Evolutionary conservation across 23 tunicate species (phyloP), one percentile per base, ranked within the genome.

Genomic region (Ascidia mentula): DNA sequence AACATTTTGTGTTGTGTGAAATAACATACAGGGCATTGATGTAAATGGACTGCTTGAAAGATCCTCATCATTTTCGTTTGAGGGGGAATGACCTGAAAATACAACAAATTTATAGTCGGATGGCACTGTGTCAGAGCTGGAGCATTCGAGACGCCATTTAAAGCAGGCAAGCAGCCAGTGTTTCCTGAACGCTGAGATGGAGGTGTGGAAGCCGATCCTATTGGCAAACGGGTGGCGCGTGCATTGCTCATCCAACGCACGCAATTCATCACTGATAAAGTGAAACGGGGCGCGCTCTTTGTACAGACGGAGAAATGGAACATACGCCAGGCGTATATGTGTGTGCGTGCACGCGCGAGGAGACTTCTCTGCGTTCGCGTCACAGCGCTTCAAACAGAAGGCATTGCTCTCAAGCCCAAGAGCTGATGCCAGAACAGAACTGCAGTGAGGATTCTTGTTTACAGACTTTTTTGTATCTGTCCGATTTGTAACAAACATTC

Each of bases 271-370:
- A 53, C 65, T 53, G 65, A 53, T 53, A 53, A 53, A 53, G 65
- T 53, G 65, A 53, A 53, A 53, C 65, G 65, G 32, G 18, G 75
- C 75, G 75, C 38, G 78, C 78, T 82, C 73, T 82, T 77, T 82
- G 79, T 73, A 35, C 75, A 71, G 75, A 35, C 75, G 38, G 38
- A 77, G 69, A 77, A 77, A 80, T 80, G 84, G 84, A 79, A 80
- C 72, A 46, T 45, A 69, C 84, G 42, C 35, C 37, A 40, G 32
- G 72, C 34, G 34, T 35, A 30, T 65, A 38, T 53, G 79, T 0
- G 45, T 73, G 79, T 45, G 79, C 46, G 79, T 18, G 72, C 69
- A 34, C 69, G 34, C 79, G 46, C 79, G 75, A 71, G 38, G 31
- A 71, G 38, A 71, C 38, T 34, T 36, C 38, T 34, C 75, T 71